A percentile compares a stretch with the other conserved stretches of the same genome.
These are phyloP conservation scores for Coccyzus lansbergi DNA, from an alignment of 2,797 vertebrate species.

Conservation along the genomic window DNA sequence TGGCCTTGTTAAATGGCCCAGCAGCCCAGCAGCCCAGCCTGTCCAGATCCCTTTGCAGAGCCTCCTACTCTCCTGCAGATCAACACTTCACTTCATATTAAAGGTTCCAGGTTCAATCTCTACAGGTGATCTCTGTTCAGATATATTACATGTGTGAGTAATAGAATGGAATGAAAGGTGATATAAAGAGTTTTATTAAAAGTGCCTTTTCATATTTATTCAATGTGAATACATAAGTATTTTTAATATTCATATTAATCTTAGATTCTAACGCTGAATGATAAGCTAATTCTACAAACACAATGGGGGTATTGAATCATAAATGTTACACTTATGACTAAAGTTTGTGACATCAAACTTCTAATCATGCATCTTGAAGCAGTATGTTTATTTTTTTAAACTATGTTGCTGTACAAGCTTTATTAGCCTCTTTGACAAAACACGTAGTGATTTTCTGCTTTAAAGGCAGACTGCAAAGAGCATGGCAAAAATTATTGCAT, in stretches of 20 bases:
- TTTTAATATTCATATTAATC: slow-evolving; percentile 20
- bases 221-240: neutral
- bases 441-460: neutral
- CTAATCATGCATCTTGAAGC: neutral
- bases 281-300: neutral
- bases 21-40: too few relatives aligned
- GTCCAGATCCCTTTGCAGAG: too few relatives aligned
- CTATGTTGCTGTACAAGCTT: neutral
- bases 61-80: too few relatives aligned
- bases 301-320: neutral
- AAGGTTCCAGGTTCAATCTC: slow-evolving; percentile 25
- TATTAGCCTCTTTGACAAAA: neutral
- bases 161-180: neutral
- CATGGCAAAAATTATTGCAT: neutral
- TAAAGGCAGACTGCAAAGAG: neutral
- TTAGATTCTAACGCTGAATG: neutral
- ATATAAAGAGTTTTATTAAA: slow-evolving; percentile 40
- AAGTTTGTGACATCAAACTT: slow-evolving; percentile 14
- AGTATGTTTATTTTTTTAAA: neutral
- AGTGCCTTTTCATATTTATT: neutral
- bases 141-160: neutral
- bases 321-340: neutral
- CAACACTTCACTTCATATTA: neutral
- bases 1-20: too few relatives aligned
- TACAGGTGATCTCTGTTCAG: slow-evolving; percentile 18